These are phyloP conservation scores for Danionella cerebrum DNA, from an alignment of 2,113 vertebrate species.

Conservation along the genomic window DNA sequence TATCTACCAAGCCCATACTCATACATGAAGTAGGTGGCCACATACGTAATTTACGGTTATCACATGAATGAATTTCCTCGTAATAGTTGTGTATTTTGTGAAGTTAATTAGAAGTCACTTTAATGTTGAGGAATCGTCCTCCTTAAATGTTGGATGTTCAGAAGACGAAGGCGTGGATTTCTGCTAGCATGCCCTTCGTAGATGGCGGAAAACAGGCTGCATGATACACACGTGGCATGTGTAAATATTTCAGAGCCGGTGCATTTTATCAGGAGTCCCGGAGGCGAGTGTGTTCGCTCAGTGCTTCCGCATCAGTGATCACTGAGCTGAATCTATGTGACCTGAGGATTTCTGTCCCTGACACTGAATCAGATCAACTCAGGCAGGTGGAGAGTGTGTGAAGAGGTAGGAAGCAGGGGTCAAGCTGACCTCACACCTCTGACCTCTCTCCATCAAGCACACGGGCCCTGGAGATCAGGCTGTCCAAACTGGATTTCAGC, in stretches of 20 bases:
- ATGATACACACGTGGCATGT: neutral
- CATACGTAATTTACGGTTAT: no score
- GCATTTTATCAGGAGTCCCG: conserved; percentile 2
- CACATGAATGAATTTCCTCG: no score
- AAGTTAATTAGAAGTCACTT: no score
- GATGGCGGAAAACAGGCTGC: neutral
- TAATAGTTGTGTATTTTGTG: no score
- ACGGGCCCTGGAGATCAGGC: conserved; percentile 22
- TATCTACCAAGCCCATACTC: no score
- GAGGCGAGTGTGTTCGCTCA: conserved; percentile 28
- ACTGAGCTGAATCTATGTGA: conserved; percentile 2
- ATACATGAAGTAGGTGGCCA: no score
- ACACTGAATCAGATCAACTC: conserved; percentile 43
- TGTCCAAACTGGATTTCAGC: conserved; percentile 34
- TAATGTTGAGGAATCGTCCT: no score
- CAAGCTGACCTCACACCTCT: conserved; percentile 16
- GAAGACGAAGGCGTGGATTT: no score
- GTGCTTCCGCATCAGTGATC: conserved; percentile 41
- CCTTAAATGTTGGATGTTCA: no score
- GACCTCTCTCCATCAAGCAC: conserved; percentile 3
- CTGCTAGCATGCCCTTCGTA: no score
- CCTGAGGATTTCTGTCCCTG: conserved; percentile 38
- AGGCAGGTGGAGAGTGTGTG: conserved; percentile 48
- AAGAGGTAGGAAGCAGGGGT: conserved; percentile 57
- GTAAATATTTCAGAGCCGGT: conserved; percentile 28